phyloP scores from a whole-genome alignment of 2,113 vertebrate genomes.

The Python bivittatus region DNA sequence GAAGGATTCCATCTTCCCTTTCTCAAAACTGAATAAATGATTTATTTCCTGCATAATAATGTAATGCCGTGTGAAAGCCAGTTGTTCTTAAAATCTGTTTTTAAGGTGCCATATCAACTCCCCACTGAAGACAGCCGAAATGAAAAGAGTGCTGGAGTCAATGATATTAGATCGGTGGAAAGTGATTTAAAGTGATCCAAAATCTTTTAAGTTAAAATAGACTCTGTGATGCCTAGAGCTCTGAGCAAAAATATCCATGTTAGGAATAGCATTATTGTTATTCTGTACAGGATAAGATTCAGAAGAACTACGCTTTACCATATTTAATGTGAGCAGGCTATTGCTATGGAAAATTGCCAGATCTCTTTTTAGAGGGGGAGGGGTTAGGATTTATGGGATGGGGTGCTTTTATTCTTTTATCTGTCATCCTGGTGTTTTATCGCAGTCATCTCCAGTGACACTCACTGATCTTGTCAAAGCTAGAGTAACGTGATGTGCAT shows the following conservation, averaged over 20 bases:
- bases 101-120: slow-evolving; percentile 18
- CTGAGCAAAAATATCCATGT: not conserved
- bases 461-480: slow-evolving; percentile 38
- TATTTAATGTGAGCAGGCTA: not conserved
- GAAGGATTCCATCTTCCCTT: not conserved
- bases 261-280: not conserved
- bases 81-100: not conserved
- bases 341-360: slow-evolving; percentile 14
- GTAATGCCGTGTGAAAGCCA: not conserved
- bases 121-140: slow-evolving; percentile 12
- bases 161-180: slow-evolving; percentile 11
- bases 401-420: slow-evolving; percentile 37
- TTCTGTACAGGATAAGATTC: not conserved
- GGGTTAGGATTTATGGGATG: slow-evolving; percentile 11
- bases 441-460: slow-evolving; percentile 5
- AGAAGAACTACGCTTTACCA: not conserved
- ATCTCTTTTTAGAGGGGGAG: not conserved
- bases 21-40: not conserved
- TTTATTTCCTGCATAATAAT: not conserved
- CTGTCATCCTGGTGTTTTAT: slow-evolving; percentile 35
- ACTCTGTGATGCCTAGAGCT: not conserved
- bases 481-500: slow-evolving; percentile 9
- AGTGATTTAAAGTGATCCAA: slow-evolving; percentile 19
- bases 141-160: slow-evolving; percentile 2
- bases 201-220: slow-evolving; percentile 25